phyloP scores from a whole-genome alignment of 2,888 invertebrate genomes.

The Ernsta delagoae region DNA sequence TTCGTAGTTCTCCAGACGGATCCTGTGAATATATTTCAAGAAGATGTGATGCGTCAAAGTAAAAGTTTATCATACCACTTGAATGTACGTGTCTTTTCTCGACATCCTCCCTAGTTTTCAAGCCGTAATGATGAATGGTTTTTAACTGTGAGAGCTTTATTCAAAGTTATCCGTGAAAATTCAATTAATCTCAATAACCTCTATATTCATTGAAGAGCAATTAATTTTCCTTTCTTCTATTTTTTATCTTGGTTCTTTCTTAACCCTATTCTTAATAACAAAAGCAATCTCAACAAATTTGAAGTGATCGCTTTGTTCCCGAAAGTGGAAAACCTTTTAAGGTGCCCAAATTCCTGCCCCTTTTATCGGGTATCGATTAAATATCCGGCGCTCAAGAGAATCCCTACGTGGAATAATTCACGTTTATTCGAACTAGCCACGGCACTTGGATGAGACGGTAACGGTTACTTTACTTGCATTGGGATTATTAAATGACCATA shows the following conservation, averaged over 20 bases:
- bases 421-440: constrained; percentile 11
- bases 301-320: neutral
- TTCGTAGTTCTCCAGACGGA: constrained; percentile 93
- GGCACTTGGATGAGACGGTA: neutral
- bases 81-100: too few relatives aligned
- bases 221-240: neutral
- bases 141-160: neutral
- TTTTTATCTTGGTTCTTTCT: neutral
- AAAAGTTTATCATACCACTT: too few relatives aligned
- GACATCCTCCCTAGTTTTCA: too few relatives aligned
- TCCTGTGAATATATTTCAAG: constrained; percentile 72
- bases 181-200: neutral
- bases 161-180: neutral
- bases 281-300: constrained; percentile 11
- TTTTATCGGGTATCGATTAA: constrained; percentile 33
- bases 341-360: constrained; percentile 22
- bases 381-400: constrained; percentile 9
- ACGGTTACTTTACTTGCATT: constrained; percentile 18
- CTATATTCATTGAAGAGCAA: constrained; percentile 1
- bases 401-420: constrained; percentile 26
- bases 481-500: neutral
- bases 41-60: too few relatives aligned
- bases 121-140: neutral
- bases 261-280: constrained; percentile 27
- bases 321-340: constrained; percentile 22